Evolutionary conservation across 2,888 invertebrate species (phyloP).

Genomic region (Epinotia bilunana): DNA sequence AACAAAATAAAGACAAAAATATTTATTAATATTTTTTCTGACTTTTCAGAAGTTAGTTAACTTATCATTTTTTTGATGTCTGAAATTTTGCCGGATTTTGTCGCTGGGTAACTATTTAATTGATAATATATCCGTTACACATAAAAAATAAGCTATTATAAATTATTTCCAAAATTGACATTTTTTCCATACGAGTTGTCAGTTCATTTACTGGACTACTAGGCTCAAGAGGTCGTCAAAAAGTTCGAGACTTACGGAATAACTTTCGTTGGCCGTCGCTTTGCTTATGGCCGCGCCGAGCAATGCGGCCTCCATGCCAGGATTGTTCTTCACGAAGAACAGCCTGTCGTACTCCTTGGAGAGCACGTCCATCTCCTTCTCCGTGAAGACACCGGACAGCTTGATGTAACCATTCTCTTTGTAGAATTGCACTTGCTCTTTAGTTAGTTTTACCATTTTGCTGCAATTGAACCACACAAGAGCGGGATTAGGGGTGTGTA

Average conservation of each 20-base stretch:
- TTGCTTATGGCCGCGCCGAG: slow-evolving; percentile 69
- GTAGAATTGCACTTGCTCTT: slow-evolving; percentile 70
- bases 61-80: too few relatives aligned
- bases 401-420: slow-evolving; percentile 76
- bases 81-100: too few relatives aligned
- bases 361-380: slow-evolving; percentile 70
- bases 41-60: too few relatives aligned
- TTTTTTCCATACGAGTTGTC: too few relatives aligned
- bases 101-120: too few relatives aligned
- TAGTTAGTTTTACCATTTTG: slow-evolving; percentile 58
- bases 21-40: too few relatives aligned
- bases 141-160: too few relatives aligned
- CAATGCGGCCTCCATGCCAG: slow-evolving; percentile 76
- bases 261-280: slow-evolving; percentile 47
- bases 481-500: background rate
- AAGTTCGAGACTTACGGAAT: slow-evolving; percentile 45
- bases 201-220: too few relatives aligned
- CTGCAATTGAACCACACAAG: background rate
- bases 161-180: too few relatives aligned
- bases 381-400: slow-evolving; percentile 65
- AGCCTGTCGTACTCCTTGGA: slow-evolving; percentile 71
- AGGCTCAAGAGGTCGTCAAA: too few relatives aligned
- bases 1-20: too few relatives aligned
- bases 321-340: slow-evolving; percentile 67
- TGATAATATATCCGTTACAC: too few relatives aligned